Evolutionary conservation across 2,888 invertebrate genomes (phyloP), one percentile per base, ranked within the genome.

Genomic region (Tipula vernalis): DNA sequence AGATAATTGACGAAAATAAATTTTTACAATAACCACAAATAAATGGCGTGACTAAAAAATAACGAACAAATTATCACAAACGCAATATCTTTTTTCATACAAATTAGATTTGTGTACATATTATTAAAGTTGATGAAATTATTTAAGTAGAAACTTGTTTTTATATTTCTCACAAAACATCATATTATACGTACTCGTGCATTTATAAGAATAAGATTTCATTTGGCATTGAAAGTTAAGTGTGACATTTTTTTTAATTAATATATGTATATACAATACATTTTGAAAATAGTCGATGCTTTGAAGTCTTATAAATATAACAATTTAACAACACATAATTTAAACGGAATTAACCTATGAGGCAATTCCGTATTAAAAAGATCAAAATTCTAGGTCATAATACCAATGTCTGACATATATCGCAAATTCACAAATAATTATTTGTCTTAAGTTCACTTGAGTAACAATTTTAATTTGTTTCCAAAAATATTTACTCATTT

Each of bases 11-110:
- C 71, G 71, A 71, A 71, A 28, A 71, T 28, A 71, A 71, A 71
- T 71, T 71, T 71, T 71, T 71, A 28, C 71, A 71, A 71, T 71
- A 71, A 28, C 71, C 71, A 71, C 28, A 71, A 71, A 71, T 71
- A 71, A 71, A 71, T 71, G 71, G 71, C 71, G 71, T 71, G 71
- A 71, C 71, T 71, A 71, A 71, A 71, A 51, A 71, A 71, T 71
- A 71, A 18, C 71, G 28, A 71, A 71, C 71, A 71, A 71, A 71
- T 71, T 28, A 71, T 71, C 71, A 28, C 28, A 71, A 71, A 28
- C 71, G 71, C 28, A 71, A 28, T 28, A 71, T 71, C 28, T 71
- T 13, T 57, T 57, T 39, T 28, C 28, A 8, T 71, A 8, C 71
- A 71, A 71, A 71, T 28, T 71, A 71, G 71, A 28, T 71, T 71